Conservation (phyloP, 2,888 invertebrate species). For the Dicyrtomina minuta region DNA sequence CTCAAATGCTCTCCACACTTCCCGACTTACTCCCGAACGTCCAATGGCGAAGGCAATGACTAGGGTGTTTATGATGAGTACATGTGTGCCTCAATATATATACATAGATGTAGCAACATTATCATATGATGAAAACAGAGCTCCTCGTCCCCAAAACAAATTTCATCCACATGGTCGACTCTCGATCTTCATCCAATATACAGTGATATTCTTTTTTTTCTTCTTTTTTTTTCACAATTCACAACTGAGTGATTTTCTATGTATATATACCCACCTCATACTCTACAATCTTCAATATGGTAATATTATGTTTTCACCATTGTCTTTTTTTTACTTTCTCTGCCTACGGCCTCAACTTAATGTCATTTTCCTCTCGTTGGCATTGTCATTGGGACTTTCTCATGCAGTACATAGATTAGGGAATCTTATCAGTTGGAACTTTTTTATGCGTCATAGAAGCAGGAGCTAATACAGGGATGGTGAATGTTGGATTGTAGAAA, state of each 20-base stretch:
- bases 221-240: too few relatives aligned
- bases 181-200: neutral
- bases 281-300: neutral
- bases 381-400: neutral
- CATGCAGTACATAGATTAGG: slow-evolving; percentile 21
- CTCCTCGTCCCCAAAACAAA: neutral
- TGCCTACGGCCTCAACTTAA: too few relatives aligned
- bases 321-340: too few relatives aligned
- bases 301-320: too few relatives aligned
- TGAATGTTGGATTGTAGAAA: neutral
- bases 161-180: neutral
- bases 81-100: neutral
- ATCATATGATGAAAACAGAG: too few relatives aligned
- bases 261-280: neutral
- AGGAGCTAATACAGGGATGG: too few relatives aligned
- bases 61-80: neutral
- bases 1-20: too few relatives aligned
- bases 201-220: too few relatives aligned
- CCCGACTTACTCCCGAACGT: neutral
- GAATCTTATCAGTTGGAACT: slow-evolving; percentile 22
- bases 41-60: neutral
- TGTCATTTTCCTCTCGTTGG: too few relatives aligned
- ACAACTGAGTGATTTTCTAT: slow-evolving; percentile 5
- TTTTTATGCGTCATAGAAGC: neutral
- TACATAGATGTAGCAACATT: too few relatives aligned